Base-by-base conservation (phyloP, 2,888 invertebrate species). In the Pandemis cinnamomeana region DNA sequence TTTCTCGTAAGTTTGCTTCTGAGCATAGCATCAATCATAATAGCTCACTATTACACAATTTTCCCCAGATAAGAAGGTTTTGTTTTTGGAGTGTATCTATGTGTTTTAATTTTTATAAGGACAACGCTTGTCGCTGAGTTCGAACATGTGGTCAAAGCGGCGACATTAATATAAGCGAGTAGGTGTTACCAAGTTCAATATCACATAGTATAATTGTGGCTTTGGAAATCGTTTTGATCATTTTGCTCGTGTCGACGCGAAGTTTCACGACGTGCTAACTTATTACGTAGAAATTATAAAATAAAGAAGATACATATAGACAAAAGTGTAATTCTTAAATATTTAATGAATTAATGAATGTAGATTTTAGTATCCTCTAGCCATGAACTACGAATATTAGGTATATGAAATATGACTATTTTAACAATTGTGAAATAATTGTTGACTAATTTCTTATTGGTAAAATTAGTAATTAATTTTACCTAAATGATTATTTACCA, bases 1-100 rank as follows among this genome's bases (percentile, higher is more conserved):
- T 68, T 72, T 62, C n/a, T 36, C 53, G 44, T 36, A 46, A 20
- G 36, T 72, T 62, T 20, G 20, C 20, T 20, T 68, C 42, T 46
- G 64, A 20, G 8, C n/a, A 5, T 53, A 53, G 7, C 53, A 13
- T 53, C 53, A 53, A 15, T 27, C 20, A 13, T 15, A 41, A 53
- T 53, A 53, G 53, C 55, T 2, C 46, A 46, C 36, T 15, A 42
- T 63, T 8, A 46, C 42, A 2, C 20, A 7, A 55, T 55, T 15
- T 20, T 8, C 20, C 15, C 3, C 3, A 20, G 6, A n/a, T 13
- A 13, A n/a, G n/a, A n/a, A 13, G n/a, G n/a, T 51, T 51, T n/a
- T 51, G 7, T n/a, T 51, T 51, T 51, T n/a, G 51, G 0, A n/a
- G n/a, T 51, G 5, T 51, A 7, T 51, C 6, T 5, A 6, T 51